Evolutionary conservation across 2,888 invertebrate species (phyloP).

Genomic region (Pollenia angustigena): DNA sequence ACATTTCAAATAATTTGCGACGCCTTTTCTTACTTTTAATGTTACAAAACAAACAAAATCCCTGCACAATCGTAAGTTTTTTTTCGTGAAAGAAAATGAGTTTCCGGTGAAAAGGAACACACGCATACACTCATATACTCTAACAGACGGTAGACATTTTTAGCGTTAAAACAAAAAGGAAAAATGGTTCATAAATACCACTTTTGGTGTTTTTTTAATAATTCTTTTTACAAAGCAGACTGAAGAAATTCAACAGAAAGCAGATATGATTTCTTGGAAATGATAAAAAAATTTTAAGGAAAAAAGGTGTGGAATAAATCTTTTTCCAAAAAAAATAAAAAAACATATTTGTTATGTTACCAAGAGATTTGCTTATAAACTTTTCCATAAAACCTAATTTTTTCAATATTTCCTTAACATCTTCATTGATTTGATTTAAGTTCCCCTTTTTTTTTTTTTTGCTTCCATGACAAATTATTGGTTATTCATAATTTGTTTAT

Average conservation of each 20-base stretch:
- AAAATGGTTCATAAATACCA: conserved; percentile 44
- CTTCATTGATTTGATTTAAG: neutral
- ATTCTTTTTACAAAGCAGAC: neutral
- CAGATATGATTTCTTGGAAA: no score
- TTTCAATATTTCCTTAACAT: neutral
- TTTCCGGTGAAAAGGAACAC: conserved; percentile 51
- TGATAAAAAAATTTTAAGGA: neutral
- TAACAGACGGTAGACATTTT: conserved; percentile 48
- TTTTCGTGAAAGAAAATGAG: conserved; percentile 48
- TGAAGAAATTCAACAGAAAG: conserved; percentile 25
- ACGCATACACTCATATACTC: neutral
- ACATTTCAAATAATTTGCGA: conserved; percentile 67
- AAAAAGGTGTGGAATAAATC: neutral
- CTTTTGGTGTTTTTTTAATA: conserved; percentile 30
- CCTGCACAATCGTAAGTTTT: no score
- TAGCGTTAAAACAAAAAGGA: conserved; percentile 28
- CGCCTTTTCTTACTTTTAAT: conserved; percentile 49
- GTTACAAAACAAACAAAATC: neutral
- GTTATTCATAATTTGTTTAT: conserved; percentile 42
- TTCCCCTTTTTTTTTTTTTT: neutral
- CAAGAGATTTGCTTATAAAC: neutral
- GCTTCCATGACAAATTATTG: conserved; percentile 7
- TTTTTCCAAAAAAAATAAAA: neutral
- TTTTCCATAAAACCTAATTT: neutral
- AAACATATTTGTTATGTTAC: neutral